phyloP scores from a whole-genome alignment of 2,797 vertebrate species.

The Liparis tanakae region DNA sequence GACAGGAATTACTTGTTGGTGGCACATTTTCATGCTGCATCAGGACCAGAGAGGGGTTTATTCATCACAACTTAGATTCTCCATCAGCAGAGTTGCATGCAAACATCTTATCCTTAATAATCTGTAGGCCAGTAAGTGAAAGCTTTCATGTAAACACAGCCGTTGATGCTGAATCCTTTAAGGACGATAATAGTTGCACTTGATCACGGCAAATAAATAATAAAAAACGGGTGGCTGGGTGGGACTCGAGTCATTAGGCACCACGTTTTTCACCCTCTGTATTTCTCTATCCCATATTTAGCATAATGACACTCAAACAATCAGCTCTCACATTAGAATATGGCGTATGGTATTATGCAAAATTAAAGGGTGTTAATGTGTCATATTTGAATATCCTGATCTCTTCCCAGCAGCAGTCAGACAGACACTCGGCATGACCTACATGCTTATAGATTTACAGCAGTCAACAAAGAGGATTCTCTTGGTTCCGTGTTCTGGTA shows the following conservation, averaged over 20 bases:
- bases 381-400: slow-evolving; percentile 69
- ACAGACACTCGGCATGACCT: slow-evolving; percentile 57
- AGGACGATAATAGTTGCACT: slow-evolving; percentile 64
- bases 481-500: slow-evolving; percentile 54
- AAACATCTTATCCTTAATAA: slow-evolving; percentile 36
- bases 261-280: slow-evolving; percentile 61
- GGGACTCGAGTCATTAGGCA: slow-evolving; percentile 63
- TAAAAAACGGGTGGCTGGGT: slow-evolving; percentile 52
- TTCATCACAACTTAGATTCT: slow-evolving; percentile 35
- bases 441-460: slow-evolving; percentile 68
- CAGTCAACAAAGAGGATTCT: slow-evolving; percentile 68
- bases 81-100: slow-evolving; percentile 22
- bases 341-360: slow-evolving; percentile 66
- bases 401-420: slow-evolving; percentile 44
- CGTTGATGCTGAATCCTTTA: slow-evolving; percentile 45
- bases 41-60: slow-evolving; percentile 33
- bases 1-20: slow-evolving; percentile 31
- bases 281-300: slow-evolving; percentile 75
- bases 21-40: slow-evolving; percentile 42
- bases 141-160: slow-evolving; percentile 51
- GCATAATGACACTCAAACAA: slow-evolving; percentile 74
- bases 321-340: slow-evolving; percentile 66
- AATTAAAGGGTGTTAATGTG: slow-evolving; percentile 71
- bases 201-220: slow-evolving; percentile 58
- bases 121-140: slow-evolving; percentile 27